Conservation (phyloP, 1,140 invertebrate species). For the Drosophila pandora region DNA sequence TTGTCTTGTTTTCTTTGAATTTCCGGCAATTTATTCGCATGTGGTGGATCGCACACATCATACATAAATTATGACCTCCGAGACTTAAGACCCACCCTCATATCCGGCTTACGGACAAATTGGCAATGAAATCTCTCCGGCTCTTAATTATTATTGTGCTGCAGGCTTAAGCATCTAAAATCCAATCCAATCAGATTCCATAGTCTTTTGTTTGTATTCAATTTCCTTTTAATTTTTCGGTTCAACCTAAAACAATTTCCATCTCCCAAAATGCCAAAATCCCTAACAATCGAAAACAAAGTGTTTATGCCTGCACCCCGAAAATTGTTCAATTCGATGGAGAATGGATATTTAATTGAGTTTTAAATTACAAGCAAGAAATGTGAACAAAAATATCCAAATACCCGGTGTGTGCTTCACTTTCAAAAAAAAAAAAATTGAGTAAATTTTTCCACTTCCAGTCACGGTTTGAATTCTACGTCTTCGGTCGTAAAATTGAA, state of each 20-base stretch:
- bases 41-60: conserved; percentile 11
- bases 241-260: conserved; percentile 43
- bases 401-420: conserved; percentile 5
- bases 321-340: not conserved
- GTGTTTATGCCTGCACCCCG: not conserved
- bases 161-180: conserved; percentile 8
- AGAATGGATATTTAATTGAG: conserved; percentile 55
- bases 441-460: conserved; percentile 28
- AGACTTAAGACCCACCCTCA: conserved; percentile 37
- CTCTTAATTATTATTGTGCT: conserved; percentile 42
- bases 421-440: conserved; percentile 25
- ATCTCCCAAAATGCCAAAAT: conserved; percentile 26
- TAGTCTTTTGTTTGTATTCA: conserved; percentile 62
- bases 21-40: conserved; percentile 63
- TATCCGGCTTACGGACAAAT: conserved; percentile 48
- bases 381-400: conserved; percentile 26
- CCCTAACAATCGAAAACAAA: not conserved
- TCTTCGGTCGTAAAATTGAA: conserved; percentile 52
- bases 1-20: conserved; percentile 73
- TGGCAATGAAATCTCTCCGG: conserved; percentile 16
- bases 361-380: conserved; percentile 56
- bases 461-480: conserved; percentile 15
- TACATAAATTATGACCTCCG: conserved; percentile 47
- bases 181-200: conserved; percentile 36
- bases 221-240: conserved; percentile 64